Evolutionary conservation across 2,113 vertebrate genomes (phyloP).

Genomic region (Cricetomys ansorgei): DNA sequence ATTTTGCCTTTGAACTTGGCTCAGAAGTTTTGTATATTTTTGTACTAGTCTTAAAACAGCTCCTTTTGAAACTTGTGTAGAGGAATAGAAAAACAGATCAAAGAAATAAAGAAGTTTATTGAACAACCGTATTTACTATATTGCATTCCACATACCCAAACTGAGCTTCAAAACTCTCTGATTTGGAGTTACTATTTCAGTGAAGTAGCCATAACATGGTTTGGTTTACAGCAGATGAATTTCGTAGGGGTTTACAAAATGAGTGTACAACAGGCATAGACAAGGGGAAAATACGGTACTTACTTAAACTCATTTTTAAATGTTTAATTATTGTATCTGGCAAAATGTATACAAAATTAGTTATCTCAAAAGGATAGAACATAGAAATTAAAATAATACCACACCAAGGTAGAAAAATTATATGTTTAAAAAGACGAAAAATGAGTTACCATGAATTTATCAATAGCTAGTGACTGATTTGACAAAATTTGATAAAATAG

Average conservation of each 20-base stretch:
- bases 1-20: conserved; percentile 43
- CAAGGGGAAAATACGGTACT: neutral
- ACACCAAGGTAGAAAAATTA: neutral
- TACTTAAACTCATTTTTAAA: conserved; percentile 14
- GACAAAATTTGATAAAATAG: no score
- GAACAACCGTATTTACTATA: neutral
- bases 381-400: neutral
- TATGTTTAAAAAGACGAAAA: conserved; percentile 48
- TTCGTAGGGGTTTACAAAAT: neutral
- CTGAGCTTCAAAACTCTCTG: neutral
- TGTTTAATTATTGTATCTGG: neutral
- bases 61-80: neutral
- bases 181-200: neutral
- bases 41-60: conserved; percentile 19
- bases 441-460: conserved; percentile 4
- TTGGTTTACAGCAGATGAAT: neutral
- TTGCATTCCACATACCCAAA: neutral
- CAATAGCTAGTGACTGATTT: neutral
- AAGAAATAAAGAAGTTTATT: neutral
- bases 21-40: conserved; percentile 1
- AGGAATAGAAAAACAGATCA: neutral
- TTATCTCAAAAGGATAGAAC: neutral
- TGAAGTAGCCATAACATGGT: neutral
- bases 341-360: neutral
- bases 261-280: neutral